Conservation (phyloP, 2,888 invertebrate species). For the Spodoptera littoralis region DNA sequence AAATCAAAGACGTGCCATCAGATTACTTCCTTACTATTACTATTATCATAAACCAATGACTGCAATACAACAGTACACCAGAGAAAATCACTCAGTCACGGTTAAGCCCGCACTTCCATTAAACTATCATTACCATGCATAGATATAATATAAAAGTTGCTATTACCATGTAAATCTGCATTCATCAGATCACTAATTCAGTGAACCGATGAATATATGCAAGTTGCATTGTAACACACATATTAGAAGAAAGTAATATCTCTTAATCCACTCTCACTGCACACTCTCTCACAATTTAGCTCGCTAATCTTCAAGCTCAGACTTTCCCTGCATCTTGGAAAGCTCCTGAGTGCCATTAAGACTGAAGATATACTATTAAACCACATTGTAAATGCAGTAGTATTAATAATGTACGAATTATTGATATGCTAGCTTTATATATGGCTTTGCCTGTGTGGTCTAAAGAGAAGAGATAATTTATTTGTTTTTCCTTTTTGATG, state of each 20-base stretch:
- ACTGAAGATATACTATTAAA: too few relatives aligned
- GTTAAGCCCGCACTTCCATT: slow-evolving; percentile 10
- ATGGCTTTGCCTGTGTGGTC: too few relatives aligned
- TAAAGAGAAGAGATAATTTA: too few relatives aligned
- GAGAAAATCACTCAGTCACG: background rate
- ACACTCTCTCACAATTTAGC: slow-evolving; percentile 46
- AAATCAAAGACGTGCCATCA: too few relatives aligned
- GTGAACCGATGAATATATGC: slow-evolving; percentile 33
- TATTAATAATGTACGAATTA: too few relatives aligned
- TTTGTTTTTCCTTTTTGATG: too few relatives aligned
- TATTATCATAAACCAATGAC: too few relatives aligned
- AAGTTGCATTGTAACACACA: slow-evolving; percentile 43
- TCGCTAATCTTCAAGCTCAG: slow-evolving; percentile 22
- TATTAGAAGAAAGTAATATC: slow-evolving; percentile 52
- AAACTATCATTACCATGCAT: slow-evolving; percentile 13
- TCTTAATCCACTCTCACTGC: slow-evolving; percentile 1
- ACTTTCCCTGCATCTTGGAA: slow-evolving; percentile 43
- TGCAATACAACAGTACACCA: too few relatives aligned
- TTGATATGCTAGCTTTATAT: too few relatives aligned
- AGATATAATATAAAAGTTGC: background rate
- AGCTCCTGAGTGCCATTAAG: slow-evolving; percentile 8
- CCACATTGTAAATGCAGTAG: too few relatives aligned
- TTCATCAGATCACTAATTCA: slow-evolving; percentile 37
- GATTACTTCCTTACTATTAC: too few relatives aligned
- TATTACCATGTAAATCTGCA: slow-evolving; percentile 22